Evolutionary conservation across 1,140 invertebrate genomes (phyloP), one percentile per base, ranked within the genome.

Genomic region (Drosophila carrolli): DNA sequence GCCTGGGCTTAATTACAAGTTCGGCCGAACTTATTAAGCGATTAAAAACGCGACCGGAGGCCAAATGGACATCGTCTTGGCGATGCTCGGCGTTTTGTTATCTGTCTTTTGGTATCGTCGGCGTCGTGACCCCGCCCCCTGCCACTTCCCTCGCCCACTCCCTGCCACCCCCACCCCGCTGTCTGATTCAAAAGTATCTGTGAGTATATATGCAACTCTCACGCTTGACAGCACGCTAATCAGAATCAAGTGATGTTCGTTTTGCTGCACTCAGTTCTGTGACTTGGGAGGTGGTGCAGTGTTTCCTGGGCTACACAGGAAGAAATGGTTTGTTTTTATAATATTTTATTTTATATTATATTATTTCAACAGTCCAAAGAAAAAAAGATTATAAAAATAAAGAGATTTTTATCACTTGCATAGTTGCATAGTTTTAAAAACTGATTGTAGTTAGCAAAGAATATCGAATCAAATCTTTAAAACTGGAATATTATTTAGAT

Each of bases 201-300:
- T 47, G 48, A 57, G 55, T 48, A 46, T 63, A 23, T 80, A 57
- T 76, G 44, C 65, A 88, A 68, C 75, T 80, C 77, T 90, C 84
- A 89, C 84, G 84, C 84, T 89, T 89, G 84, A 89, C 84, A 89
- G 84, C 84, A 80, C 85, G 84, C 84, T 89, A 89, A 89, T 89
- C 84, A 89, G 84, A 89, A 89, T 89, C 84, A 89, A 89, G 84
- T 89, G 84, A 89, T 89, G 84, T 84, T 89, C 84, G 84, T 72
- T 83, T 66, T 78, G 75, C 75, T 71, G 78, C 74, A 81, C 68
- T 65, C 81, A 54, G 50, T 51, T 55, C 55, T 48, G 68, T 40
- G 68, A 47, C 55, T 41, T 47, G 53, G 55, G 67, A 71, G 67
- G 53, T 71, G 66, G 29, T 29, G 63, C 62, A 35, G 43, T 54